Conservation (phyloP, 2,113 vertebrate genomes). For the Heloderma charlesbogerti region DNA sequence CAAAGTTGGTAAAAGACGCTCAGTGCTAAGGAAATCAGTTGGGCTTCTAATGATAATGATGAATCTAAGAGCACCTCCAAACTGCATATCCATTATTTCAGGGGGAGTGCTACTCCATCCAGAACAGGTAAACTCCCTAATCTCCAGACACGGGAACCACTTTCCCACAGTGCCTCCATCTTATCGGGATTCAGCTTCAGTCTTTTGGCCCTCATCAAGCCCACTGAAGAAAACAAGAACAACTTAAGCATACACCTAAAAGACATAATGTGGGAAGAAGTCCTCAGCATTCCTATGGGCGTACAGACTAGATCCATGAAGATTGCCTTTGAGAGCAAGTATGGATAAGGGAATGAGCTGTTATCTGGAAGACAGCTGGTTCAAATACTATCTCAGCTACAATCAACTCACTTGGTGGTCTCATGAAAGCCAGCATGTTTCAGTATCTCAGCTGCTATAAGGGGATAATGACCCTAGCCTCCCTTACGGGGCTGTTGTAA, state of each 20-base stretch:
- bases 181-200: no score
- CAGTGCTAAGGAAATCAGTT: no score
- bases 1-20: no score
- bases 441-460: not conserved
- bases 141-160: no score
- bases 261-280: not conserved
- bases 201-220: no score
- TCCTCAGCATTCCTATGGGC: not conserved
- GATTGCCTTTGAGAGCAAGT: not conserved
- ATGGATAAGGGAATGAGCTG: not conserved
- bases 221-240: not conserved
- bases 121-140: no score
- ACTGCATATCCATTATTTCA: no score
- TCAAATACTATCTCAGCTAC: not conserved
- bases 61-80: no score
- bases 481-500: not conserved
- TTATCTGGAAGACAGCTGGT: not conserved
- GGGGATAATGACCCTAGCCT: not conserved
- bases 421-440: not conserved
- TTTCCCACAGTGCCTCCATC: no score
- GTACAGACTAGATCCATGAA: not conserved
- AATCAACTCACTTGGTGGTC: not conserved
- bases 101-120: no score
- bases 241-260: not conserved
- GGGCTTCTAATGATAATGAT: no score